Conservation (phyloP, 2,888 invertebrate genomes). For the Tinea semifulvella region DNA sequence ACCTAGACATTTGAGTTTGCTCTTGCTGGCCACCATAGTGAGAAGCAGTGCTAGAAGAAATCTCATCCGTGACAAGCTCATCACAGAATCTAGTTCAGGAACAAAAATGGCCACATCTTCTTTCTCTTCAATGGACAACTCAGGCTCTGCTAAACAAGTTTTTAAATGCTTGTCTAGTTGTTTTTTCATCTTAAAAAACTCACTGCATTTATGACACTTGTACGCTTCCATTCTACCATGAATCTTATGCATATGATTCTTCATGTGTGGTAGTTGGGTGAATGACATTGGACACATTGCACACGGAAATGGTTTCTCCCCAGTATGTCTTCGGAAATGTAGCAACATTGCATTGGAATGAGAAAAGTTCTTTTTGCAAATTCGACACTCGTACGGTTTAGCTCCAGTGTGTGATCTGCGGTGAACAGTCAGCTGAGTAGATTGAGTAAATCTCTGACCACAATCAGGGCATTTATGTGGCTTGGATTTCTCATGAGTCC, state of each 20-base stretch:
- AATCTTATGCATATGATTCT: conserved; percentile 87
- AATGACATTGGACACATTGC: conserved; percentile 77
- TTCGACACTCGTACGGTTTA: conserved; percentile 82
- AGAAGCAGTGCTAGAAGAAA: conserved; percentile 81
- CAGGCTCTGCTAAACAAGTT: conserved; percentile 44
- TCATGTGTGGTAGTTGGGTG: conserved; percentile 85
- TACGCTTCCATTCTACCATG: conserved; percentile 83
- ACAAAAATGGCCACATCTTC: conserved; percentile 31
- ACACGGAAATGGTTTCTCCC: conserved; percentile 83
- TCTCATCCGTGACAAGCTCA: conserved; percentile 79
- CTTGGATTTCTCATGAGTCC: conserved; percentile 79
- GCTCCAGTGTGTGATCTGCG: conserved; percentile 86
- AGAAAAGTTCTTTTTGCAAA: conserved; percentile 81
- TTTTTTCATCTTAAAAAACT: conserved; percentile 79
- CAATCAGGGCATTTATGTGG: conserved; percentile 83
- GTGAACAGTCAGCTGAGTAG: conserved; percentile 85
- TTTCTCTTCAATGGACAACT: conserved; percentile 33
- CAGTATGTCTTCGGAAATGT: conserved; percentile 84
- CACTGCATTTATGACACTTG: conserved; percentile 75
- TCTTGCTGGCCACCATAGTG: conserved; percentile 84
- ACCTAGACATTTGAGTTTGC: conserved; percentile 79
- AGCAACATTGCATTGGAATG: conserved; percentile 87
- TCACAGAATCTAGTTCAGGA: conserved; percentile 58
- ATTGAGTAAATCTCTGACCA: conserved; percentile 82
- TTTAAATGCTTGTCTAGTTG: conserved; percentile 74